These are phyloP conservation scores for Boloria selene DNA, from an alignment of 2,888 invertebrate species.

Conservation along the genomic window DNA sequence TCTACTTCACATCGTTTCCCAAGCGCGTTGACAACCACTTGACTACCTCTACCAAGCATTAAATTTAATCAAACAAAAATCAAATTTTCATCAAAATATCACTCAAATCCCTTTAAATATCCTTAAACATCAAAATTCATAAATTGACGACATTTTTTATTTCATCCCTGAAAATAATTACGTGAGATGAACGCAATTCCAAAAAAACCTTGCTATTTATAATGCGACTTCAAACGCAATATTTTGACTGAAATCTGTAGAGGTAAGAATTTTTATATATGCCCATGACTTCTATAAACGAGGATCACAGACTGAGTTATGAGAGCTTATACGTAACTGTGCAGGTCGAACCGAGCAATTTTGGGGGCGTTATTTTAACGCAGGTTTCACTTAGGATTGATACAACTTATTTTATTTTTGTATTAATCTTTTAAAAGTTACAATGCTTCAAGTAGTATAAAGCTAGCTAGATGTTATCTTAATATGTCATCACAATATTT, in stretches of 20 bases:
- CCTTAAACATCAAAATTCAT: too few species aligned
- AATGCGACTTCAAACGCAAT: conserved; percentile 1
- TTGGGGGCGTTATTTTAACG: conserved; percentile 24
- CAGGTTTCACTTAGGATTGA: conserved; percentile 13
- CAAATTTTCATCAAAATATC: too few species aligned
- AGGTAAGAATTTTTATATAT: conserved; percentile 21
- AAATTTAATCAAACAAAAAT: too few species aligned
- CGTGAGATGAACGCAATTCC: background rate
- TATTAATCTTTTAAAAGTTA: too few species aligned
- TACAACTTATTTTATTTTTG: conserved; percentile 17
- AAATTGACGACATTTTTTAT: background rate
- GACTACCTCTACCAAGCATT: too few species aligned
- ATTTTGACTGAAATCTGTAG: conserved; percentile 13
- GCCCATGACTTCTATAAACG: conserved; percentile 34
- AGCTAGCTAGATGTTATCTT: too few species aligned
- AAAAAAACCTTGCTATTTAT: conserved; percentile 3
- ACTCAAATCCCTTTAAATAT: too few species aligned
- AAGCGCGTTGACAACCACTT: too few species aligned
- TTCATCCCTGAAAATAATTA: background rate
- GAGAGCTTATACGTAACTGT: conserved; percentile 36
- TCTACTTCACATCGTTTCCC: too few species aligned
- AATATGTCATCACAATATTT: too few species aligned
- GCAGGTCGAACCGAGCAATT: conserved; percentile 37
- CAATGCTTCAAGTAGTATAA: too few species aligned
- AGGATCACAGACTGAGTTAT: conserved; percentile 36